phyloP scores from a whole-genome alignment of 2,797 vertebrate genomes.

The Anguilla megastoma region DNA sequence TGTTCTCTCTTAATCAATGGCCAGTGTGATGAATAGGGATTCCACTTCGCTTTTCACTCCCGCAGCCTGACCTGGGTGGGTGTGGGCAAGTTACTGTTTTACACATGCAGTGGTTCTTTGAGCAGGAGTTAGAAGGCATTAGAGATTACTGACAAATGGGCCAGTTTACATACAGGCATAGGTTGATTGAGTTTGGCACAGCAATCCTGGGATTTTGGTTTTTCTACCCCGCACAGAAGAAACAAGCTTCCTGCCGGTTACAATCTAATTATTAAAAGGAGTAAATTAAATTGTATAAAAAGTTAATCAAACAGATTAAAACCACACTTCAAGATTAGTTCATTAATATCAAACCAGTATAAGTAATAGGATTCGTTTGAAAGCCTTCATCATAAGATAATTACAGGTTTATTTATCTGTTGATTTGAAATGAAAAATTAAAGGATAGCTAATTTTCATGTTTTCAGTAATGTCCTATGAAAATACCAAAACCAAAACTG shows the following conservation, averaged over 20 bases:
- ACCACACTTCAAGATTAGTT: background rate
- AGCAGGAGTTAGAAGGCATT: background rate
- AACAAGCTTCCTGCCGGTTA: background rate
- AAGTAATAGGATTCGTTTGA: background rate
- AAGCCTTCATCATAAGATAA: background rate
- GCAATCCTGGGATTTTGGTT: background rate
- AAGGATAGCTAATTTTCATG: too few relatives aligned
- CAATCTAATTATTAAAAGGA: too few relatives aligned
- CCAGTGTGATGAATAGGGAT: background rate
- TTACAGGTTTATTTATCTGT: background rate
- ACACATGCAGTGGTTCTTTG: background rate
- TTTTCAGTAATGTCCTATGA: too few relatives aligned
- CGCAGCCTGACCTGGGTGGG: background rate
- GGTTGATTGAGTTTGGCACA: background rate
- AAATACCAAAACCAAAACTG: too few relatives aligned
- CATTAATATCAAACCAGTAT: background rate
- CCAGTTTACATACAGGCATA: background rate
- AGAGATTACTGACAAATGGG: background rate
- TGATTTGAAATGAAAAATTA: too few relatives aligned
- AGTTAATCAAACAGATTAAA: too few relatives aligned
- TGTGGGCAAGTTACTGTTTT: background rate
- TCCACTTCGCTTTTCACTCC: background rate
- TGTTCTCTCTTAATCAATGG: constrained; percentile 13
- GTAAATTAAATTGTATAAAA: too few relatives aligned
- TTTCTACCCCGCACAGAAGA: background rate